Evolutionary conservation across 2,113 vertebrate genomes (phyloP).

Genomic region (Pelodiscus sinensis): DNA sequence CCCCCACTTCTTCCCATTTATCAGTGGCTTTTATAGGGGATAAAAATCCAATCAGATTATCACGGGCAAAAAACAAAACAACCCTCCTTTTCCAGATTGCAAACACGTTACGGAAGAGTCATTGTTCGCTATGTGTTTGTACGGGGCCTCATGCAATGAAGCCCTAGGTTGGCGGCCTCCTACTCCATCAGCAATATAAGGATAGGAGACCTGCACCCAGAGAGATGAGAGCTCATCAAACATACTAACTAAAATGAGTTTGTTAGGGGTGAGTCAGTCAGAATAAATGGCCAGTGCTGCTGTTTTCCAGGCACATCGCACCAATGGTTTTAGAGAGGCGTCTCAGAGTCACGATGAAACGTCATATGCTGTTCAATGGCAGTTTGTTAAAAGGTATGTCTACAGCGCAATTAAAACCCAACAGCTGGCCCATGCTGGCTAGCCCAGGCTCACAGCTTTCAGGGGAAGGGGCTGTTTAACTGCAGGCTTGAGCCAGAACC

Average conservation of each 20-base stretch:
- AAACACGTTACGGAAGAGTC: not conserved
- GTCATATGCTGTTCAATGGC: not conserved
- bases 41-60: not conserved
- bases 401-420: not conserved
- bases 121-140: not conserved
- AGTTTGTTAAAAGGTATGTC: not conserved
- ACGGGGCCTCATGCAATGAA: not conserved
- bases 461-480: not conserved
- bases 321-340: not conserved
- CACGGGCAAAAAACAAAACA: not conserved
- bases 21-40: not conserved
- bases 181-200: no score
- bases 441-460: not conserved
- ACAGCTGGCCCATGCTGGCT: not conserved
- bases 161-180: not conserved
- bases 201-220: not conserved
- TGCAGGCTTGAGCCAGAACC: not conserved
- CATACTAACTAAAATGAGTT: not conserved
- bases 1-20: not conserved
- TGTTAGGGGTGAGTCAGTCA: not conserved
- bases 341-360: not conserved
- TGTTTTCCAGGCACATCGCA: not conserved
- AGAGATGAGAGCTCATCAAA: not conserved
- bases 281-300: not conserved
- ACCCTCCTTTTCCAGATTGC: not conserved